Evolutionary conservation across 2,113 vertebrate genomes (phyloP).

Genomic region (Gracilinanus agilis): DNA sequence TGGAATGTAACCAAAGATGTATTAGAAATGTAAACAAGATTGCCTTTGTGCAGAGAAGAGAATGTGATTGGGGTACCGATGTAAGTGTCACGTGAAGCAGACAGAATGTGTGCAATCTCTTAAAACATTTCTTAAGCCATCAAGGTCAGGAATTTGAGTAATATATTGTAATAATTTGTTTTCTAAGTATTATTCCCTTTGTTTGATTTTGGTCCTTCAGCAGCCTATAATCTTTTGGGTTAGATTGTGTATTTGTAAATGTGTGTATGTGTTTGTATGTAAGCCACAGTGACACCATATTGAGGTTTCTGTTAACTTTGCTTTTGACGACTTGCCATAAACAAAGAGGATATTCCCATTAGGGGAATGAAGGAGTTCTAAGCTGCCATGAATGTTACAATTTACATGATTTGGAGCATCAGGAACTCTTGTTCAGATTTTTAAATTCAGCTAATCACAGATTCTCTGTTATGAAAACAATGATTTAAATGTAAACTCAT

Average conservation of each 20-base stretch:
- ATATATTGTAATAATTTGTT: background rate
- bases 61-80: constrained; percentile 48
- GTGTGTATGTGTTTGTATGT: constrained; percentile 25
- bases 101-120: background rate
- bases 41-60: constrained; percentile 11
- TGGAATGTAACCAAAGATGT: constrained; percentile 59
- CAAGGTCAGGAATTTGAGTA: background rate
- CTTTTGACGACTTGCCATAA: constrained; percentile 71
- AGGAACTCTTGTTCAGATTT: constrained; percentile 69
- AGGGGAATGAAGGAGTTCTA: constrained; percentile 62
- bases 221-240: background rate
- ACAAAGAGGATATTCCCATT: constrained; percentile 53
- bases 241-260: constrained; percentile 22
- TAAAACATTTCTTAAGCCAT: constrained; percentile 25
- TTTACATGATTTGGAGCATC: constrained; percentile 76
- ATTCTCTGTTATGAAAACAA: constrained; percentile 70
- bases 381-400: constrained; percentile 67
- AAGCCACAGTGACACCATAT: constrained; percentile 53
- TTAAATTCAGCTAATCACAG: constrained; percentile 61
- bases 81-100: background rate
- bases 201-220: constrained; percentile 35
- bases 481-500: constrained; percentile 71
- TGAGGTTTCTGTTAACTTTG: constrained; percentile 58
- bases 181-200: constrained; percentile 52
- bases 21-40: constrained; percentile 69